These are phyloP conservation scores for Rhodinocichla rosea DNA, from an alignment of 2,113 vertebrate species.

Conservation along the genomic window DNA sequence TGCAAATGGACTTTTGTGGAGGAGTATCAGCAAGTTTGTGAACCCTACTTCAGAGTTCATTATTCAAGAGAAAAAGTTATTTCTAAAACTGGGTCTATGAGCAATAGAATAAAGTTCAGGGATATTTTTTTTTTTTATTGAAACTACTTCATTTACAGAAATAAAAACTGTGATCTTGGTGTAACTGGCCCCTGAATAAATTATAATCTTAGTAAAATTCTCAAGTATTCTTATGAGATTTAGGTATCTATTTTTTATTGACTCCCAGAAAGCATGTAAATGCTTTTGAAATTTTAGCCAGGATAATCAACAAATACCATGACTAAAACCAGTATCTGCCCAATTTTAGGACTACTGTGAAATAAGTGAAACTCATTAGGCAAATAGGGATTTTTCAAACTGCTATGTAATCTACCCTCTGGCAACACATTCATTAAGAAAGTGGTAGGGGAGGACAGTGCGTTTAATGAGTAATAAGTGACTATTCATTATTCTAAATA, in stretches of 20 bases:
- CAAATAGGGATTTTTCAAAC: constrained; percentile 13
- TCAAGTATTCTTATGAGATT: background rate
- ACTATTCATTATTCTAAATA: background rate
- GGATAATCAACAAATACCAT: background rate
- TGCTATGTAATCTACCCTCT: background rate
- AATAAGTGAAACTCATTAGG: constrained; percentile 7
- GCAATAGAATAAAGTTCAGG: background rate
- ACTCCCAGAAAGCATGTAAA: background rate
- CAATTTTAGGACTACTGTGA: background rate
- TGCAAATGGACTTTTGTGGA: background rate
- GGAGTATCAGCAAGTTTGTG: background rate
- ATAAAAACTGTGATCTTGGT: background rate
- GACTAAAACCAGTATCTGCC: background rate
- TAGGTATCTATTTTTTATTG: background rate
- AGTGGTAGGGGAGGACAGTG: background rate
- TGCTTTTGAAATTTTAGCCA: background rate
- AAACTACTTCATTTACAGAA: background rate
- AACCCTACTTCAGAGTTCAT: background rate
- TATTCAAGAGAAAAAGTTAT: background rate
- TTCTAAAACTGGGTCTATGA: background rate
- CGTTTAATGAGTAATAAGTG: background rate
- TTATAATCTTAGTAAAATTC: background rate
- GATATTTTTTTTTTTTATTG: background rate
- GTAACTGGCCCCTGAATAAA: background rate
- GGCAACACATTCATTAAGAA: background rate